A percentile compares a stretch with the other conserved stretches of the same genome.
Conservation (phyloP, 2,113 vertebrate species). For the Prinia subflava region DNA sequence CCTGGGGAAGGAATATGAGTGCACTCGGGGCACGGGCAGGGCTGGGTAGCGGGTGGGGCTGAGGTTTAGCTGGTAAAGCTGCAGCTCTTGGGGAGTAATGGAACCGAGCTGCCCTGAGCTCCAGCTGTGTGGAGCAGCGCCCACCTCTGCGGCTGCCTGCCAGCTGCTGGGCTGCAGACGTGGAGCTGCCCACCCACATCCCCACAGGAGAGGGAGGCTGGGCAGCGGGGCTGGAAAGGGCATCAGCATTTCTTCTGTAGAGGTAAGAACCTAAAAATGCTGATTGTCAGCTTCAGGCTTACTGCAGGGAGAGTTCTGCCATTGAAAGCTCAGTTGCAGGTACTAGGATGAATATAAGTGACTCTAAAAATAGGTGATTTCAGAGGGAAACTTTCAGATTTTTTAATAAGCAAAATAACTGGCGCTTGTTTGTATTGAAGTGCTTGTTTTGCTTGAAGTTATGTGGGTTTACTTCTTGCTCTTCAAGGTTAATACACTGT, state of each 20-base stretch:
- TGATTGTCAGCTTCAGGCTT: not conserved
- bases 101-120: not conserved
- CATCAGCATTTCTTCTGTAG: not conserved
- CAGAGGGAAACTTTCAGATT: not conserved
- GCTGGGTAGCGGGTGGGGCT: not conserved
- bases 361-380: not conserved
- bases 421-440: not conserved
- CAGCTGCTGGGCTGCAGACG: not conserved
- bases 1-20: not conserved
- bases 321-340: not conserved
- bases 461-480: not conserved
- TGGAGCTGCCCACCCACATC: not conserved
- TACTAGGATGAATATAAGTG: not conserved
- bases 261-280: not conserved
- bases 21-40: accelerated
- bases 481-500: not conserved
- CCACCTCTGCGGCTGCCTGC: not conserved
- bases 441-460: not conserved
- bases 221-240: not conserved
- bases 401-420: not conserved
- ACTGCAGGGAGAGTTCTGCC: not conserved
- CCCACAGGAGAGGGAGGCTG: accelerated
- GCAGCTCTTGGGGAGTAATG: not conserved
- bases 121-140: not conserved
- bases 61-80: not conserved